Evolutionary conservation across 2,888 invertebrate species (phyloP).

Genomic region (Hypolimnas misippus): DNA sequence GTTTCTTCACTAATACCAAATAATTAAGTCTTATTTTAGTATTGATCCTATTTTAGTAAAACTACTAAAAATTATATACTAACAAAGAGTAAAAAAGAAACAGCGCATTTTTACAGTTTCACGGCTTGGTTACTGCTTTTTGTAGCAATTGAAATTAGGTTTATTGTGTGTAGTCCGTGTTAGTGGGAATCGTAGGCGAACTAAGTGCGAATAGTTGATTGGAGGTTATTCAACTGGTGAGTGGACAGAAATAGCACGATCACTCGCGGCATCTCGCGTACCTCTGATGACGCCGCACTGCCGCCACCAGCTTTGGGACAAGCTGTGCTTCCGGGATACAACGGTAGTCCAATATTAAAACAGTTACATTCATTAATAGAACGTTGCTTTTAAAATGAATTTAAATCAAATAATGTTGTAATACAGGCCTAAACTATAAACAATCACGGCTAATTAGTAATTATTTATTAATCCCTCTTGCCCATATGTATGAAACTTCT

Average conservation of each 20-base stretch:
- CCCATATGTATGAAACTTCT: too few species aligned
- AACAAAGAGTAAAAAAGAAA: neutral
- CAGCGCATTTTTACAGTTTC: neutral
- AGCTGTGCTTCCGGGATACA: slow-evolving; percentile 70
- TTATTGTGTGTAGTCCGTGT: slow-evolving; percentile 43
- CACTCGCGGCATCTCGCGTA: slow-evolving; percentile 59
- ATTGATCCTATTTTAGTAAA: too few species aligned
- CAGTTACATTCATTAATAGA: slow-evolving; percentile 35
- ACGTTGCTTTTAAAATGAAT: neutral
- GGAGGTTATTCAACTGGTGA: slow-evolving; percentile 83
- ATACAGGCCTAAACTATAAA: too few species aligned
- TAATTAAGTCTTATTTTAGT: too few species aligned
- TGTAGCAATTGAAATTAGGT: slow-evolving; percentile 30
- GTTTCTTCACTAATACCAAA: too few species aligned
- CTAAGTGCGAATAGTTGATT: slow-evolving; percentile 82
- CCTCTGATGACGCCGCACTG: slow-evolving; percentile 46
- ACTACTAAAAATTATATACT: neutral
- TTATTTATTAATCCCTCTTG: too few species aligned
- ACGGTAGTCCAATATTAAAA: slow-evolving; percentile 53
- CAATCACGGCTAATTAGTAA: too few species aligned
- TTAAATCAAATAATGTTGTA: neutral
- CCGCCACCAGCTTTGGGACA: slow-evolving; percentile 53
- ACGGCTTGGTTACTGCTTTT: slow-evolving; percentile 4
- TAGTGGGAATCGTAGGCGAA: slow-evolving; percentile 63
- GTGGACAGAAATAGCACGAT: slow-evolving; percentile 78